Conservation (phyloP, 2,797 vertebrate species). For the Tadarida brasiliensis region DNA sequence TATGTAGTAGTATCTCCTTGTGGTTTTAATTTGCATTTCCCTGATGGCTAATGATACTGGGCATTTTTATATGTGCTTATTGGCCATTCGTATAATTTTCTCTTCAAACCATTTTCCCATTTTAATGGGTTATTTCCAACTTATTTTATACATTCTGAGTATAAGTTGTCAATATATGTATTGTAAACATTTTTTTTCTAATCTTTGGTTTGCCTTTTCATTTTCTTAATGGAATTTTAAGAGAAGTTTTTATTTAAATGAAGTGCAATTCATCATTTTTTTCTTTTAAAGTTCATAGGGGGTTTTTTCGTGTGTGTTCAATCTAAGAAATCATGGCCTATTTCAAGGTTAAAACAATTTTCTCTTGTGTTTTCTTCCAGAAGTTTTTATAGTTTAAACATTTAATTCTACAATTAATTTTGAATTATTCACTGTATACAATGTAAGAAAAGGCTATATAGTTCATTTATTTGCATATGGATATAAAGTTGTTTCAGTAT, state of each 20-base stretch:
- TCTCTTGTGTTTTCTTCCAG: background rate
- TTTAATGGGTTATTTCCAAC: background rate
- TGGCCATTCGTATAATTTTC: background rate
- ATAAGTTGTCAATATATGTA: background rate
- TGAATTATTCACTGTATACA: background rate
- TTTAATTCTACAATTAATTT: background rate
- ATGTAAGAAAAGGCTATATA: background rate
- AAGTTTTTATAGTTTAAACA: background rate
- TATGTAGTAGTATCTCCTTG: background rate
- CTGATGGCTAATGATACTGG: background rate
- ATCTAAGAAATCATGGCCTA: background rate
- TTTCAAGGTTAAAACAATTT: background rate
- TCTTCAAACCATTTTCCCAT: background rate
- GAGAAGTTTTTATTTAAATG: background rate
- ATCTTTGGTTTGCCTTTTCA: background rate
- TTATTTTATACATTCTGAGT: constrained; percentile 3
- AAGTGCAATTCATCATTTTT: background rate
- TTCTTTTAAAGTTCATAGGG: constrained; percentile 8
- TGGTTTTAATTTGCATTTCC: background rate
- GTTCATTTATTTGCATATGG: background rate
- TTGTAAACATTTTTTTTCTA: background rate
- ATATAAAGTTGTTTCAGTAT: background rate
- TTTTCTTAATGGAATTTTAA: constrained; percentile 12
- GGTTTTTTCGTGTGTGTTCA: background rate
- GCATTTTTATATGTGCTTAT: background rate